These are phyloP conservation scores for Bambusicola thoracicus DNA, from an alignment of 2,113 vertebrate genomes.

Conservation along the genomic window DNA sequence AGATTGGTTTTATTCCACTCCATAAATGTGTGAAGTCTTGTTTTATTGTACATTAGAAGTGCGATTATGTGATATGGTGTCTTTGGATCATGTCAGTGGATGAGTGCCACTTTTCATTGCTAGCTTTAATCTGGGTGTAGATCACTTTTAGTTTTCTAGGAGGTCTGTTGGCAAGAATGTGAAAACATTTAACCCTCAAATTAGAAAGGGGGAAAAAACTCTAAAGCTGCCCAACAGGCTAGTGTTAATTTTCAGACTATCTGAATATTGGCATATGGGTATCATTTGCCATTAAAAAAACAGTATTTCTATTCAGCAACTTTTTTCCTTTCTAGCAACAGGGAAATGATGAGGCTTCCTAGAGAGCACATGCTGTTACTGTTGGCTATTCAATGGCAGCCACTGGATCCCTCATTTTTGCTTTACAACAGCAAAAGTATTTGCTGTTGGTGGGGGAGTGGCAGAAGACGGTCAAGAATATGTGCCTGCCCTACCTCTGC, in stretches of 20 bases:
- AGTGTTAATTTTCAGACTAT: neutral
- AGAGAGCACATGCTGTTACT: neutral
- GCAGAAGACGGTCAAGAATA: neutral
- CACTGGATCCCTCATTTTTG: neutral
- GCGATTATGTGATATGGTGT: slow-evolving; percentile 4
- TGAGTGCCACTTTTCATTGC: slow-evolving; percentile 3
- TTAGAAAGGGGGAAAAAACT: neutral
- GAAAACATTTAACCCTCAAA: neutral
- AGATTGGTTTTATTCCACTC: neutral
- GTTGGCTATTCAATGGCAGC: neutral
- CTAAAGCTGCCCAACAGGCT: neutral
- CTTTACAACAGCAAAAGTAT: neutral
- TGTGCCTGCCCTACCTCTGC: neutral
- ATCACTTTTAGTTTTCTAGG: slow-evolving; percentile 27
- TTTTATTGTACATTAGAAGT: slow-evolving; percentile 54
- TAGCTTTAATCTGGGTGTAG: slow-evolving; percentile 6
- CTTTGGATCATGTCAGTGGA: slow-evolving; percentile 21
- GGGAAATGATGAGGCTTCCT: neutral
- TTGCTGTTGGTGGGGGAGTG: neutral
- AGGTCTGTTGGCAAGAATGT: slow-evolving; percentile 12
- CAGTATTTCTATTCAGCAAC: neutral
- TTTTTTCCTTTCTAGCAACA: neutral
- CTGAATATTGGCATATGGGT: neutral
- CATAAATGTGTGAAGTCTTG: slow-evolving; percentile 4
- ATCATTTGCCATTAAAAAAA: neutral